Evolutionary conservation across 30 jellyfish, hydroid and myxozoan genomes (phyloP).

Genomic region (Rhopilema esculentum): DNA sequence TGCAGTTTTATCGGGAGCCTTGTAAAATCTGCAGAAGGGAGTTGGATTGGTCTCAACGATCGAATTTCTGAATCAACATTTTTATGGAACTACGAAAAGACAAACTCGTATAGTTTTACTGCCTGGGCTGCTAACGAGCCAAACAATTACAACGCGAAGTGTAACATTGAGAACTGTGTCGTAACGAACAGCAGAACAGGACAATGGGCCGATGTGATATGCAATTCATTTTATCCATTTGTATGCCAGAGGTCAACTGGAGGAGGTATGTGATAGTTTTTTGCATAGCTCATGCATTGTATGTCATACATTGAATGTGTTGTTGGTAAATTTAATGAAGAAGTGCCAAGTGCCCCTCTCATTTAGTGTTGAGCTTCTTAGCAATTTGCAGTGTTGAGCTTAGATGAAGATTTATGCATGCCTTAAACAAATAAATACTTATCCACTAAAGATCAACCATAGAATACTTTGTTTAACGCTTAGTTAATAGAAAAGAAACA

Average conservation of each 20-base stretch:
- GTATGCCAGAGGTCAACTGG: constrained; percentile 70
- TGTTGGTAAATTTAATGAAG: no score
- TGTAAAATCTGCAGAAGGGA: constrained; percentile 89
- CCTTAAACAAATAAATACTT: no score
- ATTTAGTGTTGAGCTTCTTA: no score
- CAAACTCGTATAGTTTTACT: constrained; percentile 17
- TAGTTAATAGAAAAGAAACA: no score
- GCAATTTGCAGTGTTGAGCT: no score
- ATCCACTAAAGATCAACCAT: no score
- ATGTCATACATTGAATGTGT: no score
- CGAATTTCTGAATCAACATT: constrained; percentile 59
- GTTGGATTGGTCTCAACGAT: constrained; percentile 96
- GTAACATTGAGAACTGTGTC: constrained; percentile 93
- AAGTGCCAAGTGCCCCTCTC: no score
- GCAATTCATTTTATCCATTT: constrained; percentile 71
- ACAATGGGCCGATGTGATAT: constrained; percentile 83
- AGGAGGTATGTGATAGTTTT: constrained; percentile 60
- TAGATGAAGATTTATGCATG: no score
- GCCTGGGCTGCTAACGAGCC: constrained; percentile 92
- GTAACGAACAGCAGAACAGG: constrained; percentile 59
- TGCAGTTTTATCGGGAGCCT: constrained; percentile 76
- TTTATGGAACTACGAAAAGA: constrained; percentile 74
- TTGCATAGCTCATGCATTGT: not conserved
- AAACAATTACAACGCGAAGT: constrained; percentile 70
- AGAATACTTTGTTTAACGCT: no score